A percentile compares a stretch with the other conserved stretches of the same genome.
Evolutionary conservation across 2,797 vertebrate species (phyloP).

Genomic region (Holocentrus rufus): DNA sequence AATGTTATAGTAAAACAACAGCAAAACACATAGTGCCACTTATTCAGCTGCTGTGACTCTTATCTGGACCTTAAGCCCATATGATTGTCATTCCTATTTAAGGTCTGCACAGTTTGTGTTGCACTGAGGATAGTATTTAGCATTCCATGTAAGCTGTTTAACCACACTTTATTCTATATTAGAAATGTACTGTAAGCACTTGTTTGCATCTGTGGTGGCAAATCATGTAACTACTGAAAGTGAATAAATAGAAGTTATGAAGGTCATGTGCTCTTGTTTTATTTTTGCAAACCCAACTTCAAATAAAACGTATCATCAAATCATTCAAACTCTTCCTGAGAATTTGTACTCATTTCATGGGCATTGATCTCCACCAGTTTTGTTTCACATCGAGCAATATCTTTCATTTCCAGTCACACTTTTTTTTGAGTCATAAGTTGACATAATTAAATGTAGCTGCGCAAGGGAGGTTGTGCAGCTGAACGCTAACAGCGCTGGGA

Average conservation of each 20-base stretch:
- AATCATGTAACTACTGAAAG: background rate
- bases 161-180: background rate
- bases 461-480: too few relatives aligned
- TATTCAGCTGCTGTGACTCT: background rate
- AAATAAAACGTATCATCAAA: too few relatives aligned
- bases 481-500: too few relatives aligned
- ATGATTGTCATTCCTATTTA: background rate
- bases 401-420: background rate
- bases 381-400: background rate
- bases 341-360: too few relatives aligned
- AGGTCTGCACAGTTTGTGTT: background rate
- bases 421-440: background rate
- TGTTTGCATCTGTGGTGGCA: background rate
- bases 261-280: background rate
- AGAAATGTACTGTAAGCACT: slow-evolving; percentile 5
- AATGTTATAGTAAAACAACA: background rate
- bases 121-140: background rate
- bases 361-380: background rate
- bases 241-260: slow-evolving; percentile 8
- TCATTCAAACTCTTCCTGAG: too few relatives aligned
- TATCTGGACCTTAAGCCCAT: background rate
- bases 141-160: background rate
- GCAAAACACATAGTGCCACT: background rate
- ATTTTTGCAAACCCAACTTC: background rate
- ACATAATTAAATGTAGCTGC: background rate